Conservation (phyloP, 2,888 invertebrate genomes). For the Ommatoiulus sabulosus region DNA sequence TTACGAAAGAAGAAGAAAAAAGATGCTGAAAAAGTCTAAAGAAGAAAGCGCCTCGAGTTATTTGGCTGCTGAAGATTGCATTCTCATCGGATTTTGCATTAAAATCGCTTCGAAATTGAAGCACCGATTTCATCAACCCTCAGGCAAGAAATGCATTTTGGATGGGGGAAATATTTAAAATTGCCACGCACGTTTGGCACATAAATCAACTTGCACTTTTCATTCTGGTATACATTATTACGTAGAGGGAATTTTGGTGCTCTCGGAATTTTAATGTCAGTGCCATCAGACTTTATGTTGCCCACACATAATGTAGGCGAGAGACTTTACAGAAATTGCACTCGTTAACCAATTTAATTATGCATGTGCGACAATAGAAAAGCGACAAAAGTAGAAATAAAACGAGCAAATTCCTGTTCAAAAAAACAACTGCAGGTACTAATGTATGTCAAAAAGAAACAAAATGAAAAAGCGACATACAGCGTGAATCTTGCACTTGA, state of each 20-base stretch:
- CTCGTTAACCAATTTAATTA: too few species aligned
- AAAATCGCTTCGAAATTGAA: slow-evolving; percentile 5
- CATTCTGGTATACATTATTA: neutral
- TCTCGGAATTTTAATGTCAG: neutral
- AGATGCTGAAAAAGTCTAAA: neutral
- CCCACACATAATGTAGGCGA: too few species aligned
- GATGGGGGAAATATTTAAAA: slow-evolving; percentile 17
- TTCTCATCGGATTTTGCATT: slow-evolving; percentile 27
- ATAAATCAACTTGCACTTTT: neutral
- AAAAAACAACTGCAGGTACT: too few species aligned
- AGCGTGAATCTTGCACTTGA: too few species aligned
- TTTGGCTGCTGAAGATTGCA: neutral
- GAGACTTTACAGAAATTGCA: too few species aligned
- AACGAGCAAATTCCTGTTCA: too few species aligned
- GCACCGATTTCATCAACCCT: slow-evolving; percentile 23
- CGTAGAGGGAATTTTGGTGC: neutral
- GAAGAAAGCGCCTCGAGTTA: neutral
- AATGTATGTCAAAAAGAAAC: too few species aligned
- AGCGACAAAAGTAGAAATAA: too few species aligned
- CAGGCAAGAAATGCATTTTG: neutral
- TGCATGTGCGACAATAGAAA: too few species aligned
- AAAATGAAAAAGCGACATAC: too few species aligned
- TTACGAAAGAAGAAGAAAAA: neutral
- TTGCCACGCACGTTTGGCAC: neutral
- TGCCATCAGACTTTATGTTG: neutral